Evolutionary conservation across 2,888 invertebrate species (phyloP).

Genomic region (Chymomyza amoena): DNA sequence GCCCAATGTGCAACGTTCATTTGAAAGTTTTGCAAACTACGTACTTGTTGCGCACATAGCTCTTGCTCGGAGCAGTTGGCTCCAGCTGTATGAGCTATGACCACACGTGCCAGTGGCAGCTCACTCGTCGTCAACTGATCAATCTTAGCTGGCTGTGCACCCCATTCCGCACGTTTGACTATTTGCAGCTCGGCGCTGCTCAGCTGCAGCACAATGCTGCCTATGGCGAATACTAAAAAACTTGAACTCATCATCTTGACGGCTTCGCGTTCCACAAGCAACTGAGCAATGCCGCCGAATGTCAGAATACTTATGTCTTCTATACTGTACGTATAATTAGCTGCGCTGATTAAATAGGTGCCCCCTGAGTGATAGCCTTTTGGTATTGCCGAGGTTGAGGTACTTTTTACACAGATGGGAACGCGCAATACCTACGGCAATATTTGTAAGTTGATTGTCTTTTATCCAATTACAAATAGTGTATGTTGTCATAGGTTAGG

Average conservation of each 20-base stretch:
- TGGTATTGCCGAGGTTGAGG: neutral
- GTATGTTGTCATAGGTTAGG: neutral
- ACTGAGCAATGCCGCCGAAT: constrained; percentile 33
- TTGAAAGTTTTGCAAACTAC: constrained; percentile 83
- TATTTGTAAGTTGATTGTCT: neutral
- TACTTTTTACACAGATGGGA: neutral
- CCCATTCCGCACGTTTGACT: constrained; percentile 83
- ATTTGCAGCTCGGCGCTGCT: constrained; percentile 68
- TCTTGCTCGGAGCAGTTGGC: constrained; percentile 79
- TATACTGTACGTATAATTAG: neutral
- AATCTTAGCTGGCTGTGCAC: constrained; percentile 81
- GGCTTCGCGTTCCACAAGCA: constrained; percentile 10
- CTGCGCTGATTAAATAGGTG: constrained; percentile 41
- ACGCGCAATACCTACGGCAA: neutral
- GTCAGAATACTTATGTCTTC: constrained; percentile 37
- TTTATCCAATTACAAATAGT: neutral
- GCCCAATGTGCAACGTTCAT: constrained; percentile 82
- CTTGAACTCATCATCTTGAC: constrained; percentile 9
- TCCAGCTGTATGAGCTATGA: constrained; percentile 84
- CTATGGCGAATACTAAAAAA: neutral
- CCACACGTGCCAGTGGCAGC: constrained; percentile 80
- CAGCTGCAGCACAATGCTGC: neutral
- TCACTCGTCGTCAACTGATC: constrained; percentile 71
- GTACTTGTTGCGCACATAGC: constrained; percentile 81
- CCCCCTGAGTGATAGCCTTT: neutral